Conservation (phyloP, 2,888 invertebrate genomes). For the Bugulina stolonifera region DNA sequence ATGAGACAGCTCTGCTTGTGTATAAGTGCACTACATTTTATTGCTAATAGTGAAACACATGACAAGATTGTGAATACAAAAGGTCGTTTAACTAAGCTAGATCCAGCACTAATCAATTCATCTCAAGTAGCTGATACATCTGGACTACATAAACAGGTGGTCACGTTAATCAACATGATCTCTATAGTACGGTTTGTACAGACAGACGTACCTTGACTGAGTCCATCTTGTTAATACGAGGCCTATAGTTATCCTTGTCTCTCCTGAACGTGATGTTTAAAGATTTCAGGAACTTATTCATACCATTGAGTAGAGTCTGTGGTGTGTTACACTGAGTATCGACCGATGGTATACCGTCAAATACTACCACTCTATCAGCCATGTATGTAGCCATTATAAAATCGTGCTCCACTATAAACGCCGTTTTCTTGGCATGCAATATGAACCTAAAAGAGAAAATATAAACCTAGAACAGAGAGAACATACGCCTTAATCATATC, state of each 20-base stretch:
- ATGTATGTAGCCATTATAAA: constrained; percentile 99
- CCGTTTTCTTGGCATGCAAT: constrained; percentile 97
- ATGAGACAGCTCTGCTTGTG: too few relatives aligned
- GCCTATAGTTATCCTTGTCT: constrained; percentile 97
- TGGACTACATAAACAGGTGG: too few relatives aligned
- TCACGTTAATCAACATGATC: background rate
- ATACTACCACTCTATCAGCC: constrained; percentile 95
- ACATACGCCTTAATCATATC: too few relatives aligned
- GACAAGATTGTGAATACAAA: background rate
- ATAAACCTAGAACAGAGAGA: too few relatives aligned
- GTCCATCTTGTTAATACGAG: constrained; percentile 91
- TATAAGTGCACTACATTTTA: too few relatives aligned
- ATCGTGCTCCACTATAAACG: constrained; percentile 99
- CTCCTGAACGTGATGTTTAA: constrained; percentile 95
- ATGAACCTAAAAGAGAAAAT: constrained; percentile 67
- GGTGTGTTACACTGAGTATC: constrained; percentile 83
- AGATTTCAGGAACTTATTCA: constrained; percentile 93
- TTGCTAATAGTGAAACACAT: constrained; percentile 38
- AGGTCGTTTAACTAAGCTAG: too few relatives aligned
- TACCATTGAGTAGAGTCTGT: constrained; percentile 81
- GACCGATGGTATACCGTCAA: constrained; percentile 88
- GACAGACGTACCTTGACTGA: constrained; percentile 78
- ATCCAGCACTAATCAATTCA: too few relatives aligned
- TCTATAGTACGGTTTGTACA: too few relatives aligned
- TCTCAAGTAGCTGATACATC: too few relatives aligned